Evolutionary conservation across 1,140 invertebrate species (phyloP).

Genomic region (Belonocnema kinseyi): DNA sequence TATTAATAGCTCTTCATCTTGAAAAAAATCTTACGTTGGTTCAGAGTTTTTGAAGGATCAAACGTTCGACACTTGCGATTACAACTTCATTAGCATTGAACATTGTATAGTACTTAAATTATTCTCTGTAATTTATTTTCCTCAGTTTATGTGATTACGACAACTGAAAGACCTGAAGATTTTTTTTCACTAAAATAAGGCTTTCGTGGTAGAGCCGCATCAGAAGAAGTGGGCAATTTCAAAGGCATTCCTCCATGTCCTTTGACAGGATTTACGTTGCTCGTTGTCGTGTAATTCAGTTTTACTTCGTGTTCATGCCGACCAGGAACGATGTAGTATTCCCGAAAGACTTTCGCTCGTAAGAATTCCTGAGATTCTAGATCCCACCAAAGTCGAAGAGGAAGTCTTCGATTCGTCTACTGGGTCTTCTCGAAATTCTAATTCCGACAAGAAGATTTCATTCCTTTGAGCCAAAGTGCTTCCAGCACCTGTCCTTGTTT

Average conservation of each 20-base stretch:
- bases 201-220: neutral
- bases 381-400: conserved; percentile 33
- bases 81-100: too few relatives aligned
- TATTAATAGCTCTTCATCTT: too few relatives aligned
- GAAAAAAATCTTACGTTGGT: too few relatives aligned
- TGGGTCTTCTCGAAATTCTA: conserved; percentile 25
- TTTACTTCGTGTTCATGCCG: conserved; percentile 19
- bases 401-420: neutral
- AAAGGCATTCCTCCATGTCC: conserved; percentile 24
- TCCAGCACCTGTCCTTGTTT: conserved; percentile 55
- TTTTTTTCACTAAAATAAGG: conserved; percentile 7
- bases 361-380: conserved; percentile 46
- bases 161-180: conserved; percentile 4
- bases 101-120: too few relatives aligned
- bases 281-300: conserved; percentile 26
- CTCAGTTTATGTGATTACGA: neutral
- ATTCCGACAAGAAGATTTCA: conserved; percentile 3
- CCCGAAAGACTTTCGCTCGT: conserved; percentile 43
- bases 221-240: conserved; percentile 25
- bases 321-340: conserved; percentile 10
- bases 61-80: too few relatives aligned
- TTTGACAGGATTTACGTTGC: conserved; percentile 28
- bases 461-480: neutral
- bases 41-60: too few relatives aligned
- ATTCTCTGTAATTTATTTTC: too few relatives aligned